Percentiles rank a stretch among this genome's conserved stretches.
These are phyloP conservation scores for Harpegnathos saltator DNA, from an alignment of 1,140 invertebrate species.

Conservation along the genomic window DNA sequence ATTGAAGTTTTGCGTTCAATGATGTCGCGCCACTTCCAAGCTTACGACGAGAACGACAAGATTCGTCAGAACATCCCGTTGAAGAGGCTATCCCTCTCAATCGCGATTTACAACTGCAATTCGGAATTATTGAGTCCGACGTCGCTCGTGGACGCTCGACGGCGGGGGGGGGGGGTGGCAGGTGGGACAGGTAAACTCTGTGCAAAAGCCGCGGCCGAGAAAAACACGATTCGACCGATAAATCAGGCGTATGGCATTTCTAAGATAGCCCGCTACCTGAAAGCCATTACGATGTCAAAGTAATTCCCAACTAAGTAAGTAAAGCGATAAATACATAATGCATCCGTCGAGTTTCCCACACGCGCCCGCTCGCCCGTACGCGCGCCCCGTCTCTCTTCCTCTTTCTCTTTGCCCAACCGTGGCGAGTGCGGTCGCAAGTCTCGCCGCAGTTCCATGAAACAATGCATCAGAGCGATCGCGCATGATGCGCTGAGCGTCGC, in stretches of 20 bases:
- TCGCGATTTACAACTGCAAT: no score
- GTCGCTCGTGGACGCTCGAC: constrained; percentile 2
- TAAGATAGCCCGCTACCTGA: constrained; percentile 75
- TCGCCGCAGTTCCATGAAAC: constrained; percentile 82
- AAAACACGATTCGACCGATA: constrained; percentile 74
- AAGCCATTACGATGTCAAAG: constrained; percentile 83
- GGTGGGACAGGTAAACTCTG: constrained; percentile 41
- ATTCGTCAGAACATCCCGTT: not conserved
- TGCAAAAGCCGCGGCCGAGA: constrained; percentile 32
- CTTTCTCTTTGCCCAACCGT: constrained; percentile 37
- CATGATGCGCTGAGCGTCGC: constrained; percentile 67
- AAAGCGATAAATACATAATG: constrained; percentile 85
- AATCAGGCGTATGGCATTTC: constrained; percentile 79
- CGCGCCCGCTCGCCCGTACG: no score
- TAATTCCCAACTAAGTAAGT: constrained; percentile 85
- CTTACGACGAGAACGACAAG: not conserved
- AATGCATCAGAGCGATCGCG: constrained; percentile 80
- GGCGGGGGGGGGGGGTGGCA: no score
- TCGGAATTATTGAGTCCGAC: constrained; percentile 2
- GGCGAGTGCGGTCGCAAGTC: constrained; percentile 56
- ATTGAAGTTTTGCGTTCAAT: no score
- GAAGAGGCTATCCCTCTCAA: no score
- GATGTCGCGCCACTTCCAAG: no score
- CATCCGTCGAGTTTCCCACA: constrained; percentile 84
- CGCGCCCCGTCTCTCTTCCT: constrained; percentile 50